Percentiles rank a stretch among this genome's conserved stretches.
These are phyloP conservation scores for Phrixothrix hirtus DNA, from an alignment of 2,888 invertebrate genomes.

Conservation along the genomic window DNA sequence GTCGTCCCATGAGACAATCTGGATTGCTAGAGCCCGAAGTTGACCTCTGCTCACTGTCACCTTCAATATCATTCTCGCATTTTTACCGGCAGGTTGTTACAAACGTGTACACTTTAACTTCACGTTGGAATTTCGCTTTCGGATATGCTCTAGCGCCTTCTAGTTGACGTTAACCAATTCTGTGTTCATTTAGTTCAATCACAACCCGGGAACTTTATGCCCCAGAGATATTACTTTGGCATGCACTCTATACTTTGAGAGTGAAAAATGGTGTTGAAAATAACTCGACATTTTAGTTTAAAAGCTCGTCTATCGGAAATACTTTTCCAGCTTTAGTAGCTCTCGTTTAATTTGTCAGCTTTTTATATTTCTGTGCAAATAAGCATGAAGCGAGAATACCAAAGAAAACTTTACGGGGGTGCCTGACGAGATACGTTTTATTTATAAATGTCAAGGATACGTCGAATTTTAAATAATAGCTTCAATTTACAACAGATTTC, in stretches of 20 bases:
- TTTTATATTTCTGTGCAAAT: conserved; percentile 20
- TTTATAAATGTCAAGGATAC: too few species aligned
- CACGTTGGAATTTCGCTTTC: conserved; percentile 11
- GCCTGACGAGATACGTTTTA: too few species aligned
- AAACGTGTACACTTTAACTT: conserved; percentile 15
- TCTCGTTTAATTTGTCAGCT: conserved; percentile 23
- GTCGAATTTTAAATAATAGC: too few species aligned
- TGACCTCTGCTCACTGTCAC: conserved; percentile 49
- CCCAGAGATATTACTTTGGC: conserved; percentile 52
- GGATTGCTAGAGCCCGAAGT: conserved; percentile 44
- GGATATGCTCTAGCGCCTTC: conserved; percentile 32
- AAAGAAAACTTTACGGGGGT: too few species aligned
- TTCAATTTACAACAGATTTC: too few species aligned
- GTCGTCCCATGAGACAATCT: conserved; percentile 26
- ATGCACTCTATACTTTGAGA: conserved; percentile 48
- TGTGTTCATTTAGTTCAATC: conserved; percentile 56
- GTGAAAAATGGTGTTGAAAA: conserved; percentile 53
- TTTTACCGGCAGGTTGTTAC: conserved; percentile 36
- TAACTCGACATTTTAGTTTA: conserved; percentile 42
- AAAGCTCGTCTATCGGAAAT: conserved; percentile 38
- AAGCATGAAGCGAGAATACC: conserved; percentile 7
- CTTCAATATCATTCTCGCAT: conserved; percentile 44
- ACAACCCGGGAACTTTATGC: conserved; percentile 50
- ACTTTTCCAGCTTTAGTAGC: conserved; percentile 28
- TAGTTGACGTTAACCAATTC: conserved; percentile 51